Conservation (phyloP, 1,140 invertebrate species). For the Hormaphis cornu region DNA sequence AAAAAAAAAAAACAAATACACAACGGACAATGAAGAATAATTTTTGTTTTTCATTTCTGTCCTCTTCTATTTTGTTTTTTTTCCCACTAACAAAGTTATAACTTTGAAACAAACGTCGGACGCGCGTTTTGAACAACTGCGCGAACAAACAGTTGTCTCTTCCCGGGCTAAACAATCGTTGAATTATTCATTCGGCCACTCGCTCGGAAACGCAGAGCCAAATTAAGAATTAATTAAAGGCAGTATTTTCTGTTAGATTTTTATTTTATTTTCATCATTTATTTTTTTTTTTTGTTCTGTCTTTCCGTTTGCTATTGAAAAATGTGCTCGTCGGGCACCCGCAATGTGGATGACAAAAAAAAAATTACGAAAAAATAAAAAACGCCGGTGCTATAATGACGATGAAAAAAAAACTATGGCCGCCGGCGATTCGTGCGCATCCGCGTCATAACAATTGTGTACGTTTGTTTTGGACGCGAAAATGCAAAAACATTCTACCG, state of each 20-base stretch:
- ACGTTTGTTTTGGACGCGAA: too few species aligned
- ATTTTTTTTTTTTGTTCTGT: not conserved
- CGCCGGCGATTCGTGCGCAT: too few species aligned
- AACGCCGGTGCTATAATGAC: too few species aligned
- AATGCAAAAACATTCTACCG: too few species aligned
- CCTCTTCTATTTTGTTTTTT: conserved; percentile 3
- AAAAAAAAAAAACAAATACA: not conserved
- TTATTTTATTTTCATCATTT: not conserved
- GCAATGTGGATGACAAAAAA: too few species aligned
- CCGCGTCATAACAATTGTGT: too few species aligned
- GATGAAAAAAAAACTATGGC: too few species aligned
- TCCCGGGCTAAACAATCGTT: conserved; percentile 12
- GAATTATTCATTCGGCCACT: conserved; percentile 8
- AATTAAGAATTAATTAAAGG: conserved; percentile 21
- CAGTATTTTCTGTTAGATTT: too few species aligned
- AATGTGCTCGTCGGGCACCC: not conserved
- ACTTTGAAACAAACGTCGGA: not conserved
- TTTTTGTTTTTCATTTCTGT: too few species aligned
- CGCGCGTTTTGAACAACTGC: not conserved
- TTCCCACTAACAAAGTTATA: conserved; percentile 7
- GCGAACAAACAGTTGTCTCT: not conserved
- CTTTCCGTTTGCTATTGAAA: not conserved
- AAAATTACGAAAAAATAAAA: too few species aligned
- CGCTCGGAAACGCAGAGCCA: not conserved
- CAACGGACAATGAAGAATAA: not conserved